Conservation (phyloP, 2,113 vertebrate species). For the Lophius piscatorius region DNA sequence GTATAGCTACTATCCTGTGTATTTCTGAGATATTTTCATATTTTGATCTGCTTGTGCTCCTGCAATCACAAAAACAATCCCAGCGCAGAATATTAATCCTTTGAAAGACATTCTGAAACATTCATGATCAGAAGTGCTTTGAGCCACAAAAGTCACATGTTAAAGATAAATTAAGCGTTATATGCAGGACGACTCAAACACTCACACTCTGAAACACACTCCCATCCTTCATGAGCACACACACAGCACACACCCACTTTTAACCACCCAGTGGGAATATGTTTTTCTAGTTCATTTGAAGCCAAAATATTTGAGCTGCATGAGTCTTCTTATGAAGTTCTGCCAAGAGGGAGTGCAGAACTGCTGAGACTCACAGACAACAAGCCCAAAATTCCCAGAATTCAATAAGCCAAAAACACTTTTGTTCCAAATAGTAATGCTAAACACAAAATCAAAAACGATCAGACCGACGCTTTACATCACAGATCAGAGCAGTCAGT, state of each 20-base stretch:
- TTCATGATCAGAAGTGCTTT: conserved; percentile 23
- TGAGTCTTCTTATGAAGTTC: conserved; percentile 77
- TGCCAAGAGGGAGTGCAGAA: conserved; percentile 71
- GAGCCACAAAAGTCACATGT: conserved; percentile 35
- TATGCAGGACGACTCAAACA: conserved; percentile 18
- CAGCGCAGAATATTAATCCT: conserved; percentile 29
- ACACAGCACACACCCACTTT: conserved; percentile 61
- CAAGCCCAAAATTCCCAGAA: conserved; percentile 80
- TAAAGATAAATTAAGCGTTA: conserved; percentile 65
- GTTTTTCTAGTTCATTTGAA: conserved; percentile 83
- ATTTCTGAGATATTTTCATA: conserved; percentile 34
- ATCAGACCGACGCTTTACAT: conserved; percentile 40
- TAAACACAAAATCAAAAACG: conserved; percentile 38
- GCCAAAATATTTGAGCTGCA: conserved; percentile 79
- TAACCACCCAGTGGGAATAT: conserved; percentile 75
- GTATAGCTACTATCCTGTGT: too few species aligned
- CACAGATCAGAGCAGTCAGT: too few species aligned
- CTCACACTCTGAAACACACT: conserved; percentile 17
- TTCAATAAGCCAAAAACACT: conserved; percentile 71
- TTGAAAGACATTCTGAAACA: conserved; percentile 41
- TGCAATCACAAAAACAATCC: conserved; percentile 60
- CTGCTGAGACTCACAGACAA: conserved; percentile 79
- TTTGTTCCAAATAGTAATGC: conserved; percentile 63
- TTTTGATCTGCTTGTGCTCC: conserved; percentile 43
- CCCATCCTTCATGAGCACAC: conserved; percentile 48